Evolutionary conservation across 2,888 invertebrate genomes (phyloP).

Genomic region (Stenotaenia linearis): DNA sequence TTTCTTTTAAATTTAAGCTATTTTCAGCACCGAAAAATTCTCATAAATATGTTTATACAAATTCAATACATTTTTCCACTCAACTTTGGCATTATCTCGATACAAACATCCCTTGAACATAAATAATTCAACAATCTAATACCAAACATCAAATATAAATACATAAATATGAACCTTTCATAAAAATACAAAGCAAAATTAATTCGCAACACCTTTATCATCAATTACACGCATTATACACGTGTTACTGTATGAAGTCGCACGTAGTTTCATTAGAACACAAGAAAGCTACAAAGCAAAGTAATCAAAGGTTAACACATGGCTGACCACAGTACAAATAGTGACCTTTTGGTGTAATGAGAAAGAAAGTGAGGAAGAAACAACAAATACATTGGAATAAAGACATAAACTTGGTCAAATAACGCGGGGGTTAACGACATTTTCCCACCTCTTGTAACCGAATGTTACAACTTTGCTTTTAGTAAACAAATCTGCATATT

Average conservation of each 20-base stretch:
- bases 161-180: no score
- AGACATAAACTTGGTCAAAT: background rate
- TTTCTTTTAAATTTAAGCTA: no score
- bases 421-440: background rate
- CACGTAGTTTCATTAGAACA: background rate
- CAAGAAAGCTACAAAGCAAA: background rate
- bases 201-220: no score
- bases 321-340: background rate
- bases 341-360: background rate
- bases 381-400: background rate
- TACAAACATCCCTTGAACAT: no score
- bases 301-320: background rate
- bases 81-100: no score
- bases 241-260: no score
- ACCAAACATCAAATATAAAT: background rate
- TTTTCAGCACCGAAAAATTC: no score
- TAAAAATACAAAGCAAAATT: no score
- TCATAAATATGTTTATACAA: background rate
- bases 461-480: background rate
- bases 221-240: no score
- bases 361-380: constrained; percentile 2
- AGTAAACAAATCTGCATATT: background rate
- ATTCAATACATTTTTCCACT: background rate
- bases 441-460: background rate
- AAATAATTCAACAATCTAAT: background rate